Percentiles rank a stretch among this genome's conserved stretches.
Conservation (phyloP, 2,113 vertebrate genomes). For the Cynopterus brachyotis region DNA sequence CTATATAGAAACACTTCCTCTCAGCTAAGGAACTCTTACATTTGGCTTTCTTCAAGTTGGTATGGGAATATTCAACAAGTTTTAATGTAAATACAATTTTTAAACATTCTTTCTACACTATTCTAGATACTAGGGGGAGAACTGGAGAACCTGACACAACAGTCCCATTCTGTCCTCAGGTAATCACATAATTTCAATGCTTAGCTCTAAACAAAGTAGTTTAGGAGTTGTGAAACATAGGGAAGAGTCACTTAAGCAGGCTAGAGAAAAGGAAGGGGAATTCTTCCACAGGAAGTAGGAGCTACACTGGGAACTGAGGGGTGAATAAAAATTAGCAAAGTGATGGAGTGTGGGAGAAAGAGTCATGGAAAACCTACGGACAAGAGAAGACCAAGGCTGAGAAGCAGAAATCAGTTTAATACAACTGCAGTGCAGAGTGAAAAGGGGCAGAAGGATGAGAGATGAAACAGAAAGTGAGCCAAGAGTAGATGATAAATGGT, state of each 20-base stretch:
- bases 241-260: not conserved
- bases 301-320: not conserved
- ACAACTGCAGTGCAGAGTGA: too few species aligned
- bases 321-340: not conserved
- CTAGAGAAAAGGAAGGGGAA: not conserved
- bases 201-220: not conserved
- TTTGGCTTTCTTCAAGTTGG: not conserved
- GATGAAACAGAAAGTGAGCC: not conserved
- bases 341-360: not conserved
- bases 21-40: not conserved
- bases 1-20: not conserved
- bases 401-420: not conserved
- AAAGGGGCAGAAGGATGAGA: not conserved
- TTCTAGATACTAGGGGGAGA: not conserved
- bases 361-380: not conserved
- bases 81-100: not conserved
- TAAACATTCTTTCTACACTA: not conserved
- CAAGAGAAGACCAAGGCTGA: not conserved
- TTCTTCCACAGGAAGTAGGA: not conserved
- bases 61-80: not conserved
- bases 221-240: not conserved
- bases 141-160: fast-evolving
- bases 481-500: not conserved
- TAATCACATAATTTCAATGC: not conserved
- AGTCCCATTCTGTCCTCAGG: too few species aligned